A percentile compares a stretch with the other conserved stretches of the same genome.
Conservation (phyloP, 2,113 vertebrate genomes). For the Brachypteracias leptosomus region DNA sequence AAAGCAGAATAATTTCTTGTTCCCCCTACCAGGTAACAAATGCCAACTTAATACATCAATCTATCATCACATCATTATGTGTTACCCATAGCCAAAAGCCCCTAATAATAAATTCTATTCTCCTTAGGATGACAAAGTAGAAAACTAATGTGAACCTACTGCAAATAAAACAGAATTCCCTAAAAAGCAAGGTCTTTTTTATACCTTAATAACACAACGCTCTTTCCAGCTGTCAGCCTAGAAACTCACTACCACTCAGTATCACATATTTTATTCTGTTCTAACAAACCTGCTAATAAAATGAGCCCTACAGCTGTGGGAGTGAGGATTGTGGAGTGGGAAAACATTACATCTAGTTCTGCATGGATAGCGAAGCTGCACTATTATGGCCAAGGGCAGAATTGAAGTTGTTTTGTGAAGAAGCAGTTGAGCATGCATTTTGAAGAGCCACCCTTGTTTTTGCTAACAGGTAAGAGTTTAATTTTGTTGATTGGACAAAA, state of each 20-base stretch:
- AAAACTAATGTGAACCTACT: neutral
- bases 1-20: constrained; percentile 29
- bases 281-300: constrained; percentile 10
- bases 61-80: neutral
- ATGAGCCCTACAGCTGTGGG: neutral
- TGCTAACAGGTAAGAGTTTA: neutral
- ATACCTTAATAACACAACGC: neutral
- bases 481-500: neutral
- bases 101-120: constrained; percentile 18
- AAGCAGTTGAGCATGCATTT: neutral
- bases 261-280: neutral
- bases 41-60: constrained; percentile 16
- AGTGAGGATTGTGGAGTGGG: neutral
- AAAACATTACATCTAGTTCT: neutral
- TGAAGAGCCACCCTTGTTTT: neutral
- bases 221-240: neutral
- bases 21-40: constrained; percentile 36
- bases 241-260: neutral
- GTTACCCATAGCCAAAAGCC: neutral
- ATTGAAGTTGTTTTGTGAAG: neutral
- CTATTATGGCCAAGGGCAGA: neutral
- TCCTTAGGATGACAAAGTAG: constrained; percentile 6
- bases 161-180: constrained; percentile 26
- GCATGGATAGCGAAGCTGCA: neutral
- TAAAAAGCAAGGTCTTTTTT: constrained; percentile 6